Base-by-base conservation (phyloP, 1,140 invertebrate species). In the Formica exsecta region DNA sequence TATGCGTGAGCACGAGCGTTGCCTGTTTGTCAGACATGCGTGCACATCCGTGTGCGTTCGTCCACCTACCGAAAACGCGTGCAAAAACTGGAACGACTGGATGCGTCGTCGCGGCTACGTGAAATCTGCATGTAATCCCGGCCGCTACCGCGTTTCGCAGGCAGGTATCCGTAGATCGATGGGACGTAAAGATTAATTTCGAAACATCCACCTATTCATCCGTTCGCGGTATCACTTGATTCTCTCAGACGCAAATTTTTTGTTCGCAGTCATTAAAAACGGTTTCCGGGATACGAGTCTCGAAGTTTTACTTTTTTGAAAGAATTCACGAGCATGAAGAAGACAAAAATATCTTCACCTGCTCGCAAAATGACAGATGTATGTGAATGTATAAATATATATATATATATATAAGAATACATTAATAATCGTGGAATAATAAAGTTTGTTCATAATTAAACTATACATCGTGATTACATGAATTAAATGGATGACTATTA, bases 71-170 rank as follows among this genome's bases (percentile, higher is more conserved):
- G 62, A 75, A 61, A 70, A 59, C 68, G 41, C 32, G 44, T 5
- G 73, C 79, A 87, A 89, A 90, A 88, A 89, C 61, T n/a, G 74
- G 51, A 86, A 87, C 86, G 73, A 89, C 71, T 66, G 88, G 85
- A 62, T 44, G 29, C 38, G 68, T 73, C 84, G 84, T 74, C 70
- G 57, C 65, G 29, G 32, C 51, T 41, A 51, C 61, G 59, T 16
- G 74, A 89, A 90, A 90, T 90, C 88, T 85, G 79, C 89, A 87
- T 87, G 89, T 90, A 89, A 90, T 89, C 74, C 74, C 41, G 48
- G 48, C 48, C 41, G 54, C 48, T 19, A 64, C 11, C 54, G 66
- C 13, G 38, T 73, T 83, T 68, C 65, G 51, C 48, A 48, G 61
- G 22, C 48, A 48, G 61, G 29, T 68, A 75, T 36, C 54, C 29